Evolutionary conservation across 2,888 invertebrate species (phyloP), one percentile per base, ranked within the genome.

Genomic region (Ophion slaviceki): DNA sequence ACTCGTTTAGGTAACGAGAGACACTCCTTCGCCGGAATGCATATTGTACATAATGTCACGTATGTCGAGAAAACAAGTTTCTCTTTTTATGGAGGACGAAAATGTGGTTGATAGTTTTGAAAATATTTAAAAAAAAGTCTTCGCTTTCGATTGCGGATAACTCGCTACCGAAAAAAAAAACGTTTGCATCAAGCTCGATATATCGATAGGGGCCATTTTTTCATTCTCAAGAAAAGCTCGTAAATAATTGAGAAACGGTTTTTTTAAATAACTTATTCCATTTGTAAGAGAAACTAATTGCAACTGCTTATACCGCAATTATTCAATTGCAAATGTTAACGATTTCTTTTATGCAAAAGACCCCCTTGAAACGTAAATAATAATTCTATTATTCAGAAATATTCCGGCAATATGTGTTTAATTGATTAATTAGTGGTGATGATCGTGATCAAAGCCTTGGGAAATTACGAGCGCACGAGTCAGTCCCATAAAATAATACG

Each of bases 11-110:
- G 82, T 62, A 74, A 85, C 24, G 77, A 70, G 67, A 66, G 80
- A 85, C 85, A 76, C 71, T 72, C 82, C 81, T 85, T 80, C 47
- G 64, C 71, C 47, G 82, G 67, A 80, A 80, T 72, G 79, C 76
- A 17, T 71, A 79, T 85, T 82, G 83, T 67, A 78, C 75, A 32
- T 32, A 74, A 83, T 83, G 62, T 8, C 72, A 72, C 14, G 71
- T 74, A 59, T 45, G 17, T 68, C 57, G 45, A 47, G 57, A 76
- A 53, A 81, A 81, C 76, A 53, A 53, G 68, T 81, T 81, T 68
- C 10, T 36, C 64, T 53, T 53, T 53, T 24, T 64, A 2, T 24
- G 11, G 10, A 3, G 57, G 24, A 47, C 14, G 1, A 32, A 59
- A 17, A 67, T n/a, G 17, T n/a, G 7, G n/a, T 71, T 20, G 17